Evolutionary conservation across 2,797 vertebrate genomes (phyloP).

Genomic region (Zalophus californianus): DNA sequence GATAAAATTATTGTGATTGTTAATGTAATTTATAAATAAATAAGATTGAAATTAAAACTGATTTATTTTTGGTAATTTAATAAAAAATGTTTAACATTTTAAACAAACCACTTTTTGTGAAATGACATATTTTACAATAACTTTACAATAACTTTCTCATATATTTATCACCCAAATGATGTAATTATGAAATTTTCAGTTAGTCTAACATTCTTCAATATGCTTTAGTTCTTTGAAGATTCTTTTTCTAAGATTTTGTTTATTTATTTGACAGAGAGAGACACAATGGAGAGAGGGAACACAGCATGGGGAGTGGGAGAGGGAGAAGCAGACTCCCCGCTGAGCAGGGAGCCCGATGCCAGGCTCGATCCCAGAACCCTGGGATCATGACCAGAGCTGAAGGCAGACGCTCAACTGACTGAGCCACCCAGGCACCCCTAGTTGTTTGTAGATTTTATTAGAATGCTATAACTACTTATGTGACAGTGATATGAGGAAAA

Average conservation of each 20-base stretch:
- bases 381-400: too few species aligned
- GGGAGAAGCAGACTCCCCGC: too few species aligned
- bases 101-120: neutral
- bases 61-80: neutral
- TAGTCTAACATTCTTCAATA: neutral
- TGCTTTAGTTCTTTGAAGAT: neutral
- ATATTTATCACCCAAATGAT: neutral
- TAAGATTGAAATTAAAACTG: neutral
- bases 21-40: neutral
- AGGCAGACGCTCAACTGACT: too few species aligned
- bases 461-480: neutral
- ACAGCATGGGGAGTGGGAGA: too few species aligned
- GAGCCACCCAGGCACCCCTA: too few species aligned
- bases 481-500: neutral
- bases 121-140: neutral
- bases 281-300: too few species aligned
- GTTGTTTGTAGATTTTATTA: neutral
- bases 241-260: neutral
- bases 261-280: too few species aligned
- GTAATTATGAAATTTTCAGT: neutral
- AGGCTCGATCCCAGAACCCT: too few species aligned
- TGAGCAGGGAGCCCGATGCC: too few species aligned
- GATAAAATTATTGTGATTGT: neutral
- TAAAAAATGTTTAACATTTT: neutral
- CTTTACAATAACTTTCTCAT: neutral